Percentiles rank a stretch among this genome's conserved stretches.
phyloP scores from a whole-genome alignment of 92 coral and sea anemone genomes.

The Chrysogorgia sp. region DNA sequence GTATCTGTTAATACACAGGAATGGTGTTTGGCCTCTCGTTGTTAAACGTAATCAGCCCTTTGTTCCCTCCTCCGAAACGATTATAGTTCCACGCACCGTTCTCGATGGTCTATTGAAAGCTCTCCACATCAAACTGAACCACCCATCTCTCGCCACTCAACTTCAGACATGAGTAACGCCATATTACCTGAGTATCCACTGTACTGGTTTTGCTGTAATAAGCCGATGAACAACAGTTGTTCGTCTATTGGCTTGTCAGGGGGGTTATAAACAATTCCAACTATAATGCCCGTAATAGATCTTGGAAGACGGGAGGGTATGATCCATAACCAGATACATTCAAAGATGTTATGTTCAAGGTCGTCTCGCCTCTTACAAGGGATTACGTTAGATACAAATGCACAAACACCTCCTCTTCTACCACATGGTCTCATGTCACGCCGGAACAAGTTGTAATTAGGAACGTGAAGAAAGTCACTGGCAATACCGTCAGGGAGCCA shows the following conservation, averaged over 20 bases:
- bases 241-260: slow-evolving; percentile 40
- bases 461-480: slow-evolving; percentile 2
- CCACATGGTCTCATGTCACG: slow-evolving; percentile 24
- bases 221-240: too few relatives aligned
- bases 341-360: slow-evolving; percentile 26
- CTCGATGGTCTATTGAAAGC: too few relatives aligned
- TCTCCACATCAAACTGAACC: too few relatives aligned
- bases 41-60: too few relatives aligned
- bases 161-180: too few relatives aligned
- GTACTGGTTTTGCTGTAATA: too few relatives aligned
- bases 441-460: slow-evolving; percentile 5
- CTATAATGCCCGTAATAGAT: slow-evolving; percentile 27
- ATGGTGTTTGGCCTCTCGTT: too few relatives aligned
- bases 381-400: slow-evolving; percentile 28
- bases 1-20: too few relatives aligned
- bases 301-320: slow-evolving; percentile 49
- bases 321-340: slow-evolving; percentile 48
- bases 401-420: slow-evolving; percentile 32
- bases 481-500: slow-evolving; percentile 41
- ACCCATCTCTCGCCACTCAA: too few relatives aligned
- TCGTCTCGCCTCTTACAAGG: slow-evolving; percentile 40
- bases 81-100: too few relatives aligned
- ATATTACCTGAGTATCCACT: too few relatives aligned
- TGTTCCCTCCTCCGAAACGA: too few relatives aligned
- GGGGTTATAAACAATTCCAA: slow-evolving; percentile 46